Evolutionary conservation across 2,888 invertebrate species (phyloP).

Genomic region (Celastrina argiolus): DNA sequence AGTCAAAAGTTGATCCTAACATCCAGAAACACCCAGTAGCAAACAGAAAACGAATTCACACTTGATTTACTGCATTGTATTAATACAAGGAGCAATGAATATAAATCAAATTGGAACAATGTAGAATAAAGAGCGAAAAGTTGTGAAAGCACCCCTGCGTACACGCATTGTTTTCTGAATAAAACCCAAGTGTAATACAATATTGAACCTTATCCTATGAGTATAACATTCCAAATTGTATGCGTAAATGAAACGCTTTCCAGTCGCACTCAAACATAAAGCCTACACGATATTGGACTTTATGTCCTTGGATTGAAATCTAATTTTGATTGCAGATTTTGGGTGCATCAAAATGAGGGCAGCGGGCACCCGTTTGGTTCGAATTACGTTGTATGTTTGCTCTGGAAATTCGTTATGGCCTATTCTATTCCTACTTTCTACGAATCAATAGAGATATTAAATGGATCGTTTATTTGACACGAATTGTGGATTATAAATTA

Average conservation of each 20-base stretch:
- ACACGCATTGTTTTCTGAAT: constrained; percentile 52
- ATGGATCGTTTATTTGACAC: constrained; percentile 21
- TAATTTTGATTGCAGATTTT: background rate
- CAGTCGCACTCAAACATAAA: background rate
- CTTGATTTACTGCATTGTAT: constrained; percentile 66
- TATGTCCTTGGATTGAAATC: constrained; percentile 25
- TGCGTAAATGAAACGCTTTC: background rate
- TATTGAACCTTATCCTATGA: constrained; percentile 24
- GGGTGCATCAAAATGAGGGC: constrained; percentile 35
- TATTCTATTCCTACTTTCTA: constrained; percentile 51
- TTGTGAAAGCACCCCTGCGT: constrained; percentile 66
- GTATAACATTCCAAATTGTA: background rate
- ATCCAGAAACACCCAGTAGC: background rate
- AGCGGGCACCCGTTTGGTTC: constrained; percentile 66
- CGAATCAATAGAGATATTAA: constrained; percentile 32
- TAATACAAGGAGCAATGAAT: constrained; percentile 73
- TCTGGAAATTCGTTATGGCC: constrained; percentile 74
- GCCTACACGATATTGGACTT: constrained; percentile 32
- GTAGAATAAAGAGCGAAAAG: constrained; percentile 73
- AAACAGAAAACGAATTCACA: constrained; percentile 50
- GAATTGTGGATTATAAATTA: constrained; percentile 26
- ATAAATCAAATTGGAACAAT: constrained; percentile 77
- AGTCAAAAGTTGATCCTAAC: constrained; percentile 10
- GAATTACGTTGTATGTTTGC: constrained; percentile 72
- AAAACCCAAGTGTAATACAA: background rate